Evolutionary conservation across 2,888 invertebrate species (phyloP), one percentile per base, ranked within the genome.

Genomic region (Cheilosia pagana): DNA sequence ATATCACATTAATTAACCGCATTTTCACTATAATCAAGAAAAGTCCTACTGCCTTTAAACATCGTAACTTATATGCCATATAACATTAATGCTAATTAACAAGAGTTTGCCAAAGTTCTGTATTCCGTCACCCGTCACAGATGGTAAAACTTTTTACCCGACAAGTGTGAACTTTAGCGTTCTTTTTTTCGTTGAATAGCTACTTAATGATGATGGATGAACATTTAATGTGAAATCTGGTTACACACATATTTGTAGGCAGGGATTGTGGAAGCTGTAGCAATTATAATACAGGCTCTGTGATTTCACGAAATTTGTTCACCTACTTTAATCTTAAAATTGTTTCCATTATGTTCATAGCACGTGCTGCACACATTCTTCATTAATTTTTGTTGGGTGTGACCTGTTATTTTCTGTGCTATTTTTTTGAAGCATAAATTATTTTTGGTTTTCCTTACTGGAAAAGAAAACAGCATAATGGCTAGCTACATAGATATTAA

Each of bases 161-260:
- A 39, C 39, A 71, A 48, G 59, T 71, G 70, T 48, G 57, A 57
- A 48, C 48, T 43, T 59, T 57, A n/a, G 14, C 16, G 39, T 28
- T 2, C 1, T 19, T 45, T 39, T 59, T 23, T 57, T 59, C 8
- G n/a, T 19, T 50, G 48, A 41, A 59, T 39, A 50, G 14, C 39
- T 59, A 19, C 45, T n/a, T 59, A 71, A 50, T 71, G 35, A 59
- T 71, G 50, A 71, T 41, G 31, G 70, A 71, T 70, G 70, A 70
- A 59, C 70, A 28, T 59, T 59, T 70, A 50, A 59, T 71, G 21
- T 8, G 6, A 50, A 50, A 35, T 43, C 21, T 48, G 48, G 21
- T 14, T 19, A n/a, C 39, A n/a, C 23, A 16, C 48, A 59, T 7
- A 60, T 43, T 60, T 23, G 10, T 12, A 60, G 45, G 45, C 45